Evolutionary conservation across 1,140 invertebrate genomes (phyloP).

Genomic region (Sarcophaga peregrina): DNA sequence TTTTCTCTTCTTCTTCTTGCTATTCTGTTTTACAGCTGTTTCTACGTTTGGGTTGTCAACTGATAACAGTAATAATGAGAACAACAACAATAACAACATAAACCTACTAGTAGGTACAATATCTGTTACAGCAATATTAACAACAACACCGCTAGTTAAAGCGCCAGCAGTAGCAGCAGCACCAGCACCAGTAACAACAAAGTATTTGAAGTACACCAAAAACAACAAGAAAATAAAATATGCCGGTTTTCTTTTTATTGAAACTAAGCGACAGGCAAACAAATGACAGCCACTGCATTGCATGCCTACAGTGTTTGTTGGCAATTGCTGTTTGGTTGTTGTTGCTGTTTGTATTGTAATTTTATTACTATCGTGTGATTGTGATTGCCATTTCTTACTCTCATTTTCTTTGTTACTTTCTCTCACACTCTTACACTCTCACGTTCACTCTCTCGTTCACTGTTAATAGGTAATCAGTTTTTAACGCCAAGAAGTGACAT

Average conservation of each 20-base stretch:
- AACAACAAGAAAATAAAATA: not conserved
- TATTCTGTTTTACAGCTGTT: constrained; percentile 32
- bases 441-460: not conserved
- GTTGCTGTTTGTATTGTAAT: not conserved
- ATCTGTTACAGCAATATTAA: no score
- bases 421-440: not conserved
- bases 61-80: constrained; percentile 20
- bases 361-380: not conserved
- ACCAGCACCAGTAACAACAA: not conserved
- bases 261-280: no score
- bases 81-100: not conserved
- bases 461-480: not conserved
- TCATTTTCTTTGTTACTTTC: not conserved
- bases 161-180: not conserved
- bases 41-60: constrained; percentile 31
- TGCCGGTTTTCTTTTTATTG: constrained; percentile 14
- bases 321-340: not conserved
- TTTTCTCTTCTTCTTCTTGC: not conserved
- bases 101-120: not conserved
- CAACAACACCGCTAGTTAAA: not conserved
- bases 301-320: not conserved
- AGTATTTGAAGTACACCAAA: no score
- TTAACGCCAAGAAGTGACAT: constrained; percentile 6
- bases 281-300: not conserved
- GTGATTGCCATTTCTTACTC: not conserved